Evolutionary conservation across 2,888 invertebrate genomes (phyloP).

Genomic region (Tiliacea citrago): DNA sequence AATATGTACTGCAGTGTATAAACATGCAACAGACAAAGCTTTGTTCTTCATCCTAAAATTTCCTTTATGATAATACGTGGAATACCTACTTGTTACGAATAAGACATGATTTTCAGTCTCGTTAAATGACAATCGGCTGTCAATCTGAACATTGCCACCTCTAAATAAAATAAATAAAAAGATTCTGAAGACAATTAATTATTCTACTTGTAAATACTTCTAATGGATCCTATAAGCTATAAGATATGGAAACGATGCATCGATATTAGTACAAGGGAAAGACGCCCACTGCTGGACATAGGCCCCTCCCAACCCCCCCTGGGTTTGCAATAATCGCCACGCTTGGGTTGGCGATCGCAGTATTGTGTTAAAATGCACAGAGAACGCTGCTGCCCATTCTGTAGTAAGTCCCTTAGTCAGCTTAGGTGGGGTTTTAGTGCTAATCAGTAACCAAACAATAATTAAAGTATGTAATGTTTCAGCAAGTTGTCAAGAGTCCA

Average conservation of each 20-base stretch:
- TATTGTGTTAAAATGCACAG: too few relatives aligned
- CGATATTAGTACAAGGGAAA: not conserved
- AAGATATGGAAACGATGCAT: not conserved
- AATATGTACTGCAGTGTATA: constrained; percentile 35
- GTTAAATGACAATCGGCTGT: not conserved
- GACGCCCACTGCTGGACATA: too few relatives aligned
- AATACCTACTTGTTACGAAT: not conserved
- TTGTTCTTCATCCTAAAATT: constrained; percentile 28
- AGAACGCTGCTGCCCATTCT: too few relatives aligned
- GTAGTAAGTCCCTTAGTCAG: too few relatives aligned
- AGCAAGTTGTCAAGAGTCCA: not conserved
- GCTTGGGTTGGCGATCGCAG: too few relatives aligned
- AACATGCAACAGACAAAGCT: constrained; percentile 26
- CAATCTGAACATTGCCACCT: not conserved
- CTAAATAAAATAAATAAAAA: not conserved
- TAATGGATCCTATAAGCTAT: not conserved
- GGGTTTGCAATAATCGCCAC: too few relatives aligned
- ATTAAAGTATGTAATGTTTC: not conserved
- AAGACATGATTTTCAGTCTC: not conserved
- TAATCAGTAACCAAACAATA: not conserved
- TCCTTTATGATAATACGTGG: not conserved
- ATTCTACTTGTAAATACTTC: not conserved
- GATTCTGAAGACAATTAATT: not conserved
- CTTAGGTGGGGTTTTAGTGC: too few relatives aligned
- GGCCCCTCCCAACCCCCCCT: too few relatives aligned